Evolutionary conservation across 2,797 vertebrate species (phyloP).

Genomic region (Salarias fasciatus): DNA sequence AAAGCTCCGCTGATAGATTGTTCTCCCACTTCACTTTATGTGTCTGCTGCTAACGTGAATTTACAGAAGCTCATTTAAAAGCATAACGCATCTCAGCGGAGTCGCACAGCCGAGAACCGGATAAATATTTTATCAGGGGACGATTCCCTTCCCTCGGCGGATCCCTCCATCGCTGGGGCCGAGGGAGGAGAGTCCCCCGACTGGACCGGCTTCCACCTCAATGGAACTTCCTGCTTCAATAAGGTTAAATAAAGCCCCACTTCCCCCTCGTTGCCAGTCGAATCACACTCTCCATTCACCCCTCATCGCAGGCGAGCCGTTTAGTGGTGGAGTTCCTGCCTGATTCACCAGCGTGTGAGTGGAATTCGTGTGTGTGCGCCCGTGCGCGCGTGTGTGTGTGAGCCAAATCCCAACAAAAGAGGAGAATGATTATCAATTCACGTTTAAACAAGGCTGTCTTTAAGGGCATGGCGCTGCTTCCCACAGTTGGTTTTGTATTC

Average conservation of each 20-base stretch:
- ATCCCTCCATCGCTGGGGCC: constrained; percentile 23
- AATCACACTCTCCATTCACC: constrained; percentile 73
- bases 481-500: constrained; percentile 49
- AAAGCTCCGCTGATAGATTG: too few relatives aligned
- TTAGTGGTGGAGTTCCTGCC: constrained; percentile 48
- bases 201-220: constrained; percentile 47
- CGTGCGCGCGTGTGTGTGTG: constrained; percentile 31
- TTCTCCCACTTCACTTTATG: too few relatives aligned
- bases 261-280: constrained; percentile 73
- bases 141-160: constrained; percentile 38
- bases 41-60: too few relatives aligned
- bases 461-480: constrained; percentile 50
- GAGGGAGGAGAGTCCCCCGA: constrained; percentile 45
- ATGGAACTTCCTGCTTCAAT: constrained; percentile 63
- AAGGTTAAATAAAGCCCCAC: constrained; percentile 63
- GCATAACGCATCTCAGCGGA: background rate
- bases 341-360: constrained; percentile 63
- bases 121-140: constrained; percentile 54
- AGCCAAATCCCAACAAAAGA: constrained; percentile 62
- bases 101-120: constrained; percentile 22
- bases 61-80: background rate
- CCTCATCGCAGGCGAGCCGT: constrained; percentile 48
- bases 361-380: constrained; percentile 21
- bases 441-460: constrained; percentile 67
- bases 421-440: constrained; percentile 62